Evolutionary conservation across 2,797 vertebrate genomes (phyloP).

Genomic region (Danio choprae): DNA sequence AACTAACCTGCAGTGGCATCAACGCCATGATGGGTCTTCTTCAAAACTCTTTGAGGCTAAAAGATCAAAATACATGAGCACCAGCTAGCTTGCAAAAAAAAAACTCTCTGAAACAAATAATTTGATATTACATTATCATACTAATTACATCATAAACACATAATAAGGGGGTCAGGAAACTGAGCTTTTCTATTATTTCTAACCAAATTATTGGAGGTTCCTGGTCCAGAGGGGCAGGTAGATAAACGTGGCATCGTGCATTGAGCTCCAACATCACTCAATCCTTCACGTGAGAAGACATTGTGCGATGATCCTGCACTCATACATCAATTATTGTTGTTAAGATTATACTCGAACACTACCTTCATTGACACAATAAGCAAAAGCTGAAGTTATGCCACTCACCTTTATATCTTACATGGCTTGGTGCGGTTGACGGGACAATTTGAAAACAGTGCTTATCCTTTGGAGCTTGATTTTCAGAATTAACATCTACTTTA

Average conservation of each 20-base stretch:
- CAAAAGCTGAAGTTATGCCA: background rate
- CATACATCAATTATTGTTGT: background rate
- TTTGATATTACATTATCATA: background rate
- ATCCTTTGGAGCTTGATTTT: constrained; percentile 52
- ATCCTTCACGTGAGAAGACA: constrained; percentile 65
- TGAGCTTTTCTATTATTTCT: constrained; percentile 40
- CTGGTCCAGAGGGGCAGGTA: constrained; percentile 56
- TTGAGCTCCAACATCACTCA: constrained; percentile 29
- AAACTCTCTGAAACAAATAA: background rate
- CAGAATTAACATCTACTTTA: constrained; percentile 58
- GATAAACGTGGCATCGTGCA: constrained; percentile 54
- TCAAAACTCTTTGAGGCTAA: constrained; percentile 74
- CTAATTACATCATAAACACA: background rate
- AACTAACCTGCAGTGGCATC: constrained; percentile 64
- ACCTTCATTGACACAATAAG: background rate
- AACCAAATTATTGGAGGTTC: constrained; percentile 65
- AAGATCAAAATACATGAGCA: constrained; percentile 36
- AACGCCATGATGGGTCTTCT: constrained; percentile 68
- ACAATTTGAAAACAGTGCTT: constrained; percentile 22
- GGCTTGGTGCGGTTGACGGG: constrained; percentile 31
- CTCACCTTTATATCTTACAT: constrained; percentile 64
- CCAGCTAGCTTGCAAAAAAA: background rate
- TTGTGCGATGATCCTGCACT: constrained; percentile 40
- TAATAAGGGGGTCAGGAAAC: background rate
- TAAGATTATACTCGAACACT: background rate